Percentiles rank a stretch among this genome's conserved stretches.
phyloP scores from a whole-genome alignment of 2,113 vertebrate genomes.

The Pyrgilauda ruficollis region DNA sequence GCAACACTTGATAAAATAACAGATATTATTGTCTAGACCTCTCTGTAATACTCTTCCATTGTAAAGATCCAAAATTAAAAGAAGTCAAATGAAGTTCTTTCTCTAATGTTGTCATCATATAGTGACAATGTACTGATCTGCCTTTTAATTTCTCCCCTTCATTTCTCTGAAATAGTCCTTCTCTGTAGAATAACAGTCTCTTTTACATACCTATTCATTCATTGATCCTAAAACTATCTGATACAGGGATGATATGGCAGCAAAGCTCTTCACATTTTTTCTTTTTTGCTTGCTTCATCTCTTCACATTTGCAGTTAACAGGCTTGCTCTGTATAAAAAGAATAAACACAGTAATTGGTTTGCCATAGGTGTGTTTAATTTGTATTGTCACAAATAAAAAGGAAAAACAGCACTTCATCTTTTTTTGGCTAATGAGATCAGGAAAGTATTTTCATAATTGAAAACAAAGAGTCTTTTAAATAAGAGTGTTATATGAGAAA shows the following conservation, averaged over 20 bases:
- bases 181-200: not conserved
- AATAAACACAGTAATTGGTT: slow-evolving; percentile 5
- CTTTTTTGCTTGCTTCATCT: not conserved
- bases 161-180: not conserved
- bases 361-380: slow-evolving; percentile 26
- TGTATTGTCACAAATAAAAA: slow-evolving; percentile 45
- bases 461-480: slow-evolving; percentile 17
- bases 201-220: not conserved
- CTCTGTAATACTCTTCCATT: not conserved
- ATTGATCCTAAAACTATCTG: not conserved
- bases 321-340: not conserved
- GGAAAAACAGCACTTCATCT: slow-evolving; percentile 9
- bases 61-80: not conserved
- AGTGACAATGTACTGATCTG: not conserved
- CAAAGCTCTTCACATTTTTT: not conserved
- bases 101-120: not conserved
- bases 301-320: not conserved
- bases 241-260: not conserved
- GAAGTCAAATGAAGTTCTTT: not conserved
- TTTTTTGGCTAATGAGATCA: slow-evolving; percentile 34
- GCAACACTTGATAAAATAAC: not conserved
- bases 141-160: not conserved
- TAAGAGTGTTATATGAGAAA: slow-evolving; percentile 2
- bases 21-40: not conserved
- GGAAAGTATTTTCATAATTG: slow-evolving; percentile 41